phyloP scores from a whole-genome alignment of 2,113 vertebrate genomes.

The Promerops cafer region DNA sequence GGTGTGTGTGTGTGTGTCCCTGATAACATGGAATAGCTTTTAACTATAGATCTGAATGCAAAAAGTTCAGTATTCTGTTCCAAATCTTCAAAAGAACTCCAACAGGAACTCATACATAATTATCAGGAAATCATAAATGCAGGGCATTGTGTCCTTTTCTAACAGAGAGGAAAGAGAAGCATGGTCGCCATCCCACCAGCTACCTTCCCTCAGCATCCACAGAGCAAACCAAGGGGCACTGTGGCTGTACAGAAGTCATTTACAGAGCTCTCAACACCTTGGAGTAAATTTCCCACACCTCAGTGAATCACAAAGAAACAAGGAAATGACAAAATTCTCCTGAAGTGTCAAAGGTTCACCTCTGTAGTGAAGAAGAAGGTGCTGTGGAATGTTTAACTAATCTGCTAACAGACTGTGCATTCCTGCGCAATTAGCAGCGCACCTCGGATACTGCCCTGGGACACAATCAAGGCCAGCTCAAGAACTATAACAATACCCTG shows the following conservation, averaged over 20 bases:
- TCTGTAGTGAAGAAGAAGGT: not conserved
- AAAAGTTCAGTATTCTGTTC: not conserved
- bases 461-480: not conserved
- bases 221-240: not conserved
- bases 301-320: conserved; percentile 19
- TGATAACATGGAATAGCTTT: not conserved
- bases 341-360: conserved; percentile 31
- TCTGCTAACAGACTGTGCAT: not conserved
- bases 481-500: not conserved
- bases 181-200: not conserved
- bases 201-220: not conserved
- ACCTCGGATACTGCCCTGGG: not conserved
- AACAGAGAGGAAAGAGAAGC: not conserved
- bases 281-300: not conserved
- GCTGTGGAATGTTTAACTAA: not conserved
- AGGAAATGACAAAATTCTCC: conserved; percentile 39
- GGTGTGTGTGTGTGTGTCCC: no score
- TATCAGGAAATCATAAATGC: not conserved
- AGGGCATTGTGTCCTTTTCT: not conserved
- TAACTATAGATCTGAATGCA: not conserved
- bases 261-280: not conserved
- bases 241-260: not conserved
- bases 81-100: not conserved
- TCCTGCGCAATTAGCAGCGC: not conserved
- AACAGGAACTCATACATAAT: not conserved